Evolutionary conservation across 2,797 vertebrate genomes (phyloP).

Genomic region (Zalophus californianus): DNA sequence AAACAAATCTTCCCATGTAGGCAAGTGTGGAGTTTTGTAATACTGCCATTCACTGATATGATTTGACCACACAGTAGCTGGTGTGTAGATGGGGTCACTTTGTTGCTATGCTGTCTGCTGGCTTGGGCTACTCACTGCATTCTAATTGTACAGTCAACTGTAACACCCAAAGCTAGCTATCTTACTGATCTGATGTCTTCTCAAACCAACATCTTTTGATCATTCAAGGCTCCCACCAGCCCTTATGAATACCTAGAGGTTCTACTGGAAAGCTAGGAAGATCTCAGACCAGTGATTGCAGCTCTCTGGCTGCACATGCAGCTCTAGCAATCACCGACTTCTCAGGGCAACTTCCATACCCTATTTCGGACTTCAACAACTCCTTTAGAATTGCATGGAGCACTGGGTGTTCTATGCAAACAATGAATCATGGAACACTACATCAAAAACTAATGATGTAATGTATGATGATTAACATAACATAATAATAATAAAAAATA

Average conservation of each 20-base stretch:
- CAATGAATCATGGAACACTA: too few species aligned
- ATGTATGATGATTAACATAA: too few species aligned
- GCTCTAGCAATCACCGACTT: not conserved
- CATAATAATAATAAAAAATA: too few species aligned
- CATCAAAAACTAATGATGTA: too few species aligned
- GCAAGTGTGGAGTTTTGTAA: not conserved
- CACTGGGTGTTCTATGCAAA: too few species aligned
- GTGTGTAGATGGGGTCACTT: not conserved
- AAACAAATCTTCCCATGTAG: not conserved
- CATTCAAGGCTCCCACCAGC: not conserved
- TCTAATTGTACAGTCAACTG: not conserved
- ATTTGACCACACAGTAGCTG: not conserved
- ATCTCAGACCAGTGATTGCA: not conserved
- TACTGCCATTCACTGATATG: not conserved
- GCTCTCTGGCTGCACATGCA: not conserved
- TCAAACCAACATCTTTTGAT: not conserved
- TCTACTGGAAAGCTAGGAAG: not conserved
- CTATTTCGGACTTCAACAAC: not conserved
- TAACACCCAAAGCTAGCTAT: not conserved
- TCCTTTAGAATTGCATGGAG: not conserved
- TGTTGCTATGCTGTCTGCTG: not conserved
- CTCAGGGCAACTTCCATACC: not conserved
- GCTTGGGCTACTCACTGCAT: not conserved
- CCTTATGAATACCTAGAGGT: not conserved
- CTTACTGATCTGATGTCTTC: not conserved